phyloP scores from a whole-genome alignment of 2,113 vertebrate genomes.

The Grammomys surdaster region DNA sequence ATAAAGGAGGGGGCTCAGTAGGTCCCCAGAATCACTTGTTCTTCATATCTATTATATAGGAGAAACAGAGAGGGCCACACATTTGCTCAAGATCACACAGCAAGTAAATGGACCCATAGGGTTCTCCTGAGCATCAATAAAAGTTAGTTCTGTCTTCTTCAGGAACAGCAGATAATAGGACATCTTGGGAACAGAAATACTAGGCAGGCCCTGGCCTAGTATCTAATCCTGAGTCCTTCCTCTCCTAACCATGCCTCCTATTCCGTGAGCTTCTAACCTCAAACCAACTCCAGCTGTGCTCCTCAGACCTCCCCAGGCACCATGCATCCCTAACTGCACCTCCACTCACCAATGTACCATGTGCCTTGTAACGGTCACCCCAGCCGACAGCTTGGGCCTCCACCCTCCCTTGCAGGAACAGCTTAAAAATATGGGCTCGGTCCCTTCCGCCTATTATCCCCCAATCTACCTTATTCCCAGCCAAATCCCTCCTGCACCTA shows the following conservation, averaged over 20 bases:
- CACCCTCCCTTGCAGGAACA: neutral
- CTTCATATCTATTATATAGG: neutral
- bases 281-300: neutral
- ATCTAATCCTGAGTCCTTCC: neutral
- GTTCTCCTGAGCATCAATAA: neutral
- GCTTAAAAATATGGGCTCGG: neutral
- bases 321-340: neutral
- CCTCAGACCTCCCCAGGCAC: conserved; percentile 5
- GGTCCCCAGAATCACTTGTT: neutral
- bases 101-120: neutral
- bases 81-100: conserved; percentile 4
- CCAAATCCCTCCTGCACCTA: neutral
- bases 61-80: neutral
- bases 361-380: conserved; percentile 74
- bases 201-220: neutral
- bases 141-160: neutral
- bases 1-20: neutral
- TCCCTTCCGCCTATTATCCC: conserved; percentile 13
- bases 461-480: conserved; percentile 38
- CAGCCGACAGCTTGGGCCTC: conserved; percentile 50
- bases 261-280: neutral
- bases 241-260: neutral
- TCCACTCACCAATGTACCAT: neutral
- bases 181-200: neutral
- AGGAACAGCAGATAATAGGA: conserved; percentile 37